These are phyloP conservation scores for Clarias pachynema DNA, from an alignment of 2,797 vertebrate species.

Conservation along the genomic window DNA sequence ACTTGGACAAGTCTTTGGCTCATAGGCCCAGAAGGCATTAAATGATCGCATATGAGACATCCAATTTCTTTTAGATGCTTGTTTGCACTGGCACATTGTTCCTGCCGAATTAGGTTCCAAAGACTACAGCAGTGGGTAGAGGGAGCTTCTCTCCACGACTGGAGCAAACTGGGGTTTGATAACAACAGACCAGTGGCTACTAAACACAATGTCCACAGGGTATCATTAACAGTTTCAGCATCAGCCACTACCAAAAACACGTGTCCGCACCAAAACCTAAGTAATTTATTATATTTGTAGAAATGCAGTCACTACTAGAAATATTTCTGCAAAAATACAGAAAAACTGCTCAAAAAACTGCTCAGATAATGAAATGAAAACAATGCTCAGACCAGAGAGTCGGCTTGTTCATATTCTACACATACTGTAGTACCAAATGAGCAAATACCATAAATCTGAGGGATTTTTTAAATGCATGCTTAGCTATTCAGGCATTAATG, in stretches of 20 bases:
- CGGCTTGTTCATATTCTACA: neutral
- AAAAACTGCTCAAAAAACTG: too few species aligned
- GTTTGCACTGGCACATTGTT: neutral
- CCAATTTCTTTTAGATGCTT: neutral
- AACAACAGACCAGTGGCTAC: conserved; percentile 12
- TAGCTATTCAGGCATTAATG: neutral
- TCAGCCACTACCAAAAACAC: neutral
- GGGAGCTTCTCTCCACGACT: neutral
- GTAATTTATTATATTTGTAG: conserved; percentile 3
- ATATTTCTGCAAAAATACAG: too few species aligned
- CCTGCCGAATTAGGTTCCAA: neutral
- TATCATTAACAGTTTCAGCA: conserved; percentile 2
- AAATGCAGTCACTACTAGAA: conserved; percentile 2
- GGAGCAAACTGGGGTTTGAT: neutral
- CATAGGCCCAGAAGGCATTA: neutral
- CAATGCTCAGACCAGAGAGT: neutral
- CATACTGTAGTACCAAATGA: neutral
- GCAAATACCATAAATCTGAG: neutral
- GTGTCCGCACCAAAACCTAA: neutral
- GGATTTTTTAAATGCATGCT: neutral
- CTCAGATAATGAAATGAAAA: neutral
- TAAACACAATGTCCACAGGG: neutral
- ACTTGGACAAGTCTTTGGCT: neutral
- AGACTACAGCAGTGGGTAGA: neutral
- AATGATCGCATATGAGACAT: neutral